Conservation (phyloP, 2,113 vertebrate species). For the Perognathus longimembris region DNA sequence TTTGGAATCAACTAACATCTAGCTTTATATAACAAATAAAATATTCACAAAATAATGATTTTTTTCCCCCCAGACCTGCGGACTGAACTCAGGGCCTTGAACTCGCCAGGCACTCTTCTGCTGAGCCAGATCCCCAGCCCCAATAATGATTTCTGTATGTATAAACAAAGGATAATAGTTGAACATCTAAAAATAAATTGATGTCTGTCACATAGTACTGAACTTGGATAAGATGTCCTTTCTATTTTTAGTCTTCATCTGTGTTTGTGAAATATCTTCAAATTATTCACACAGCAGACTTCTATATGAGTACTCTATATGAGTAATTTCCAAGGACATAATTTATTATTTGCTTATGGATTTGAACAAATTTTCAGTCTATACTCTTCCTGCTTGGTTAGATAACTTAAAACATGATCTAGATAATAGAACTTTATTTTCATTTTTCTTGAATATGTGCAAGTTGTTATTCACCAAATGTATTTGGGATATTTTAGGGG, state of each 20-base stretch:
- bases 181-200: constrained; percentile 67
- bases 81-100: too few species aligned
- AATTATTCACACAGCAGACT: not conserved
- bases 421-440: constrained; percentile 76
- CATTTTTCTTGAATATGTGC: constrained; percentile 68
- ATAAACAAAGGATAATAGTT: constrained; percentile 60
- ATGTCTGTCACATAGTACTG: constrained; percentile 67
- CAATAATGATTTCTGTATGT: constrained; percentile 53
- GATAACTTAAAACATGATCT: constrained; percentile 79
- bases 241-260: not conserved
- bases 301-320: constrained; percentile 60
- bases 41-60: constrained; percentile 57
- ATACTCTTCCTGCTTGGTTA: constrained; percentile 75
- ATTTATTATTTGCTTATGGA: constrained; percentile 67
- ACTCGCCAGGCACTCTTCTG: too few species aligned
- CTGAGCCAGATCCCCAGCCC: too few species aligned
- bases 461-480: constrained; percentile 50
- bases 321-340: constrained; percentile 77
- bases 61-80: too few species aligned
- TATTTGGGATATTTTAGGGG: constrained; percentile 71
- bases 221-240: not conserved
- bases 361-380: constrained; percentile 83
- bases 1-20: constrained; percentile 65
- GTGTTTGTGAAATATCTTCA: too few species aligned
- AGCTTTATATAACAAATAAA: constrained; percentile 55